A percentile compares a stretch with the other conserved stretches of the same genome.
phyloP scores from a whole-genome alignment of 2,888 invertebrate species.

The Eilema caniola region DNA sequence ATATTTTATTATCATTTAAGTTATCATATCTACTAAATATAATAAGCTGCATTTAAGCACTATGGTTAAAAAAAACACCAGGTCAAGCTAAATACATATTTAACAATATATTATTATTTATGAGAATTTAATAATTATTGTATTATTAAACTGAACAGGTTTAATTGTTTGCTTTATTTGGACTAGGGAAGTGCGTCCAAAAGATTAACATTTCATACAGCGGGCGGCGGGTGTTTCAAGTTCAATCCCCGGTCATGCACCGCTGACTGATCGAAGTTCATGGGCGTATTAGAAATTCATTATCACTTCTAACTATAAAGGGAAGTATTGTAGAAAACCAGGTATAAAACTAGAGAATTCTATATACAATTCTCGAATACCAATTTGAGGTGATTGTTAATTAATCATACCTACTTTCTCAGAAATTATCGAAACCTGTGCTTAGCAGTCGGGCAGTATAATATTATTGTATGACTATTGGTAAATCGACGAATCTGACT shows the following conservation, averaged over 20 bases:
- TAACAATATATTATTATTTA: neutral
- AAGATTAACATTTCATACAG: neutral
- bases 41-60: neutral
- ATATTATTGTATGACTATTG: too few species aligned
- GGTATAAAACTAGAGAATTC: neutral
- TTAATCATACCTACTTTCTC: too few species aligned
- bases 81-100: neutral
- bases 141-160: neutral
- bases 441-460: too few species aligned
- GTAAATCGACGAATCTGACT: too few species aligned
- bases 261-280: neutral
- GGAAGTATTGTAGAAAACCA: neutral
- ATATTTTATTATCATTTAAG: slow-evolving; percentile 6
- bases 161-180: neutral
- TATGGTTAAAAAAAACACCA: neutral
- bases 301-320: neutral
- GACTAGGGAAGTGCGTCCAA: neutral
- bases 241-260: neutral
- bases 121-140: too few species aligned
- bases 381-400: neutral
- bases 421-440: too few species aligned
- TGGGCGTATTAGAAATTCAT: slow-evolving; percentile 4
- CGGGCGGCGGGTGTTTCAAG: neutral
- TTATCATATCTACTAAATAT: neutral
- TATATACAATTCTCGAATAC: neutral